These are phyloP conservation scores for Sceloporus tristichus DNA, from an alignment of 2,113 vertebrate genomes.

Conservation along the genomic window DNA sequence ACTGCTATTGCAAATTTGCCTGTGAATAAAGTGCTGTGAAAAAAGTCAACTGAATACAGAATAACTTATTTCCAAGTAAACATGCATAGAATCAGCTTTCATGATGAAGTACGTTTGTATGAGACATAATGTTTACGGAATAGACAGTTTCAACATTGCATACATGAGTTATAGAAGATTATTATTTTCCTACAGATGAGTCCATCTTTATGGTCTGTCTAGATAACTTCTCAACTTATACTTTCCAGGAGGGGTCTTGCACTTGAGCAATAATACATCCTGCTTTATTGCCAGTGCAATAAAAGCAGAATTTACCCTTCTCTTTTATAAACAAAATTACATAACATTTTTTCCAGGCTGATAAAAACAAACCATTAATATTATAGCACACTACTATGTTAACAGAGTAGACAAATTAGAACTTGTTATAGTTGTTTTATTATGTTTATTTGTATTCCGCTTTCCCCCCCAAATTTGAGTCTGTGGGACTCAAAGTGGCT, in stretches of 20 bases:
- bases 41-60: background rate
- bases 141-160: background rate
- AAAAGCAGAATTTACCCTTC: conserved; percentile 2
- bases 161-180: conserved; percentile 2
- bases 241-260: background rate
- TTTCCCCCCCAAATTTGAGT: no score
- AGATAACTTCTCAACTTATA: conserved; percentile 2
- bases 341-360: conserved; percentile 6
- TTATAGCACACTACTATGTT: background rate
- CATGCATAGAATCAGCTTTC: background rate
- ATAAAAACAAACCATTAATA: conserved; percentile 14
- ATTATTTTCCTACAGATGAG: background rate
- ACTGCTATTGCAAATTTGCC: background rate
- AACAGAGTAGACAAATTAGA: background rate
- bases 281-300: conserved; percentile 8
- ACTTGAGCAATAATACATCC: conserved; percentile 9
- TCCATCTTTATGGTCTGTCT: background rate
- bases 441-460: no score
- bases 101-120: background rate
- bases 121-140: background rate
- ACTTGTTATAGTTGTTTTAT: background rate
- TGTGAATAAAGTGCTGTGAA: background rate
- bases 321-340: conserved; percentile 9
- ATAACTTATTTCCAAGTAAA: background rate
- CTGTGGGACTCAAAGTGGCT: no score